These are phyloP conservation scores for Augochlorella aurata DNA, from an alignment of 2,888 invertebrate genomes.

Conservation along the genomic window DNA sequence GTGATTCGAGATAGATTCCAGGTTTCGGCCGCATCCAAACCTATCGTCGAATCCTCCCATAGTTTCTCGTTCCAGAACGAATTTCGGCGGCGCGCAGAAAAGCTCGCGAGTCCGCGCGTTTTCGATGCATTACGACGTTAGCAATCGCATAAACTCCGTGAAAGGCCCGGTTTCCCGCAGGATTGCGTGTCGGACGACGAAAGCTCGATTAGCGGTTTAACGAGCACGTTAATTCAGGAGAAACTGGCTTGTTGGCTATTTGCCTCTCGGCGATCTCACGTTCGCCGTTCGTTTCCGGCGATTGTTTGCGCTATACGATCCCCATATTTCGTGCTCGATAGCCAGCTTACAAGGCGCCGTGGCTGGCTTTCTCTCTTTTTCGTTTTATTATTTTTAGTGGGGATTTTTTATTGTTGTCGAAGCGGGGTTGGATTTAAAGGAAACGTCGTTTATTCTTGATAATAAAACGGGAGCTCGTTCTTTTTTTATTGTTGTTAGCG, in stretches of 20 bases:
- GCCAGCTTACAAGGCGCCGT: not conserved
- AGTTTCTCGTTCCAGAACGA: not conserved
- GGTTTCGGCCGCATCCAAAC: too few relatives aligned
- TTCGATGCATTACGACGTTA: not conserved
- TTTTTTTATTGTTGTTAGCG: too few relatives aligned
- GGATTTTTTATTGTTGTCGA: not conserved
- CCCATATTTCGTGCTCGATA: not conserved
- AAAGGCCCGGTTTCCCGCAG: not conserved
- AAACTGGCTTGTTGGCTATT: not conserved
- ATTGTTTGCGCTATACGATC: not conserved
- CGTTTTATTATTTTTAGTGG: not conserved
- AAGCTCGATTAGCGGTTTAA: constrained; percentile 21
- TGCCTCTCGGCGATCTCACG: not conserved
- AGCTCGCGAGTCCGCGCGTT: not conserved
- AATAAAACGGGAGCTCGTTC: too few relatives aligned
- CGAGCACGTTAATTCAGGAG: constrained; percentile 25
- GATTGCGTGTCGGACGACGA: constrained; percentile 2
- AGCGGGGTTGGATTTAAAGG: not conserved
- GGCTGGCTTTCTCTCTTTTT: not conserved
- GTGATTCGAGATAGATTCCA: too few relatives aligned
- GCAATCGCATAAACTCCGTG: not conserved
- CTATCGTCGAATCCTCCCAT: too few relatives aligned
- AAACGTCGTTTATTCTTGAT: too few relatives aligned
- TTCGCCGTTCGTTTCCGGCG: not conserved
- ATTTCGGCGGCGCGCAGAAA: not conserved